phyloP scores from a whole-genome alignment of 2,888 invertebrate species.

The Oscheius onirici region DNA sequence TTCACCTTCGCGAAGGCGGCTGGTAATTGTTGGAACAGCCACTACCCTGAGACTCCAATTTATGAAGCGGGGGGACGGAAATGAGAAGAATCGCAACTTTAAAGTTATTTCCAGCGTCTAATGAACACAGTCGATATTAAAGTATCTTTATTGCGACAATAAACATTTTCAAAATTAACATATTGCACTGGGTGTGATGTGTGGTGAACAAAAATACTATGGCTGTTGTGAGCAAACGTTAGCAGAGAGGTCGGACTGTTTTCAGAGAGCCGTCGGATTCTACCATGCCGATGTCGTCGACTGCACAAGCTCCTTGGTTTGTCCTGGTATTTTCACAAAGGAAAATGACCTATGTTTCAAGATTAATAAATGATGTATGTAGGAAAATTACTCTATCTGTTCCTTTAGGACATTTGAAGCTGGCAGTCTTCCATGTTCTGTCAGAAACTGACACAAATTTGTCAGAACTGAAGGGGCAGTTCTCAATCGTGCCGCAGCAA shows the following conservation, averaged over 20 bases:
- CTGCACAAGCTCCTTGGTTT: conserved; percentile 71
- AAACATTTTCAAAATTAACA: conserved; percentile 22
- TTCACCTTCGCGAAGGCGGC: too few species aligned
- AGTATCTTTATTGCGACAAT: neutral
- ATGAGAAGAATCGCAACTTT: too few species aligned
- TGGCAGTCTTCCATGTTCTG: conserved; percentile 68
- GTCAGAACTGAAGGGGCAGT: conserved; percentile 66
- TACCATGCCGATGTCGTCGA: conserved; percentile 69
- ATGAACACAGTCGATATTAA: too few species aligned
- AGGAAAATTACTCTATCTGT: conserved; percentile 62
- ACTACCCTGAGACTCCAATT: too few species aligned
- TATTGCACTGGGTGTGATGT: conserved; percentile 28
- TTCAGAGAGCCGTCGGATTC: conserved; percentile 55
- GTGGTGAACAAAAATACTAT: conserved; percentile 23
- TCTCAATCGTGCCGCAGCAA: conserved; percentile 57
- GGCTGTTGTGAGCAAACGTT: conserved; percentile 33
- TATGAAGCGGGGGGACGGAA: too few species aligned
- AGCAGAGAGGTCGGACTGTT: conserved; percentile 60
- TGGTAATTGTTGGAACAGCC: too few species aligned
- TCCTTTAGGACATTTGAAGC: conserved; percentile 67
- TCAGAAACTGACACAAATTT: conserved; percentile 70
- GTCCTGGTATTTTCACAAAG: conserved; percentile 71
- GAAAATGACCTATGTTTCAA: conserved; percentile 64
- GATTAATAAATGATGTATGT: neutral
- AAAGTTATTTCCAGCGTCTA: too few species aligned